Percentiles rank a stretch among this genome's conserved stretches.
Evolutionary conservation across 2,113 vertebrate genomes (phyloP).

Genomic region (Dicentrarchus labrax): DNA sequence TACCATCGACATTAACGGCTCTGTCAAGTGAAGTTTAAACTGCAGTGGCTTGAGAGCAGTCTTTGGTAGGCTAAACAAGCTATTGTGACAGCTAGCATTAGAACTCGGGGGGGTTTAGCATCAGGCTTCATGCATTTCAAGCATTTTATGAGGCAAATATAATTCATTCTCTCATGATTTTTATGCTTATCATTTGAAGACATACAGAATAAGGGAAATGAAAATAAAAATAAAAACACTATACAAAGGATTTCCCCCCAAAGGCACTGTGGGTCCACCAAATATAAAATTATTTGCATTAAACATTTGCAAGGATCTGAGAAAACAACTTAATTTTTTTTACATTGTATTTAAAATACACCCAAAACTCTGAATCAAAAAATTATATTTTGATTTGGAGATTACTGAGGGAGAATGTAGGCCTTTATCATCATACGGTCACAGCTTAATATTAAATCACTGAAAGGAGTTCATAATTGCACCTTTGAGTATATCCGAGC

Average conservation of each 20-base stretch:
- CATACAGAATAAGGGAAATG: conserved; percentile 48
- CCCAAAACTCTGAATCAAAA: conserved; percentile 47
- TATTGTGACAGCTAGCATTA: conserved; percentile 71
- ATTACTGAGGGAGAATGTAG: conserved; percentile 16
- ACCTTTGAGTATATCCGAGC: conserved; percentile 15
- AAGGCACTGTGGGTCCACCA: conserved; percentile 92
- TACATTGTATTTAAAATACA: conserved; percentile 42
- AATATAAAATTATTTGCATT: conserved; percentile 68
- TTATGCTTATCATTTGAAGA: conserved; percentile 66
- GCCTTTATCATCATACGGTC: conserved; percentile 31
- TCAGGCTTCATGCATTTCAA: conserved; percentile 37
- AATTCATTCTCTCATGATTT: conserved; percentile 65
- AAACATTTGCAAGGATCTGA: conserved; percentile 51
- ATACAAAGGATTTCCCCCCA: conserved; percentile 76
- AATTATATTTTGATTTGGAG: conserved; percentile 38
- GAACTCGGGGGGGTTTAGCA: conserved; percentile 57
- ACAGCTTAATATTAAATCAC: conserved; percentile 37
- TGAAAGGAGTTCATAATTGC: conserved; percentile 41
- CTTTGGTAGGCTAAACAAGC: conserved; percentile 89
- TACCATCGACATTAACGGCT: not conserved
- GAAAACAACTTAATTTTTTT: conserved; percentile 13
- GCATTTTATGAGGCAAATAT: conserved; percentile 61
- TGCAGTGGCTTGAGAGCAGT: conserved; percentile 86
- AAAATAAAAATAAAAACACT: conserved; percentile 46
- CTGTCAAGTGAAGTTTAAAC: not conserved